Percentiles rank a stretch among this genome's conserved stretches.
Conservation (phyloP, 2,797 vertebrate species). For the Poeciliopsis paucimaculata region DNA sequence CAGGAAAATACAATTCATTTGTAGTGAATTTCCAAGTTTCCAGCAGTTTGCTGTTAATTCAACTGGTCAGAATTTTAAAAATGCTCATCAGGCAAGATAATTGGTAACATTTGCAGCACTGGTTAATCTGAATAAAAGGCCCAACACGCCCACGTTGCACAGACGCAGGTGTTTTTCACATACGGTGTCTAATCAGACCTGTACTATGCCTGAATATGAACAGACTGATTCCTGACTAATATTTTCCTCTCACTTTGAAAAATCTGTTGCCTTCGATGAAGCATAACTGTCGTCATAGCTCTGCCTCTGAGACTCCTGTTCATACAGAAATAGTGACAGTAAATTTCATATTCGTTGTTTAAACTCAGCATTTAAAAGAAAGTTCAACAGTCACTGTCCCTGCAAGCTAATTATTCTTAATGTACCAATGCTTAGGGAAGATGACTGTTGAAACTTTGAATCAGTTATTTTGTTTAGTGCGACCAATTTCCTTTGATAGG, state of each 20-base stretch:
- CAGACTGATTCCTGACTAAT: constrained; percentile 25
- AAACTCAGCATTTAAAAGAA: constrained; percentile 3
- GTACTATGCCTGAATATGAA: constrained; percentile 4
- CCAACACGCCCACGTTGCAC: background rate
- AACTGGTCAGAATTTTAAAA: background rate
- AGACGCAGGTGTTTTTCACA: constrained; percentile 17
- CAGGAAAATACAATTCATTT: background rate
- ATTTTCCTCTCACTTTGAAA: constrained; percentile 15
- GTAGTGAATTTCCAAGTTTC: background rate
- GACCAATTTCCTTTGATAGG: background rate
- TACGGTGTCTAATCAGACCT: constrained; percentile 16
- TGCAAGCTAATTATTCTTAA: background rate
- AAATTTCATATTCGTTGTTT: constrained; percentile 4
- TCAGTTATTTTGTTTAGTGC: background rate
- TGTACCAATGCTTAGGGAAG: background rate
- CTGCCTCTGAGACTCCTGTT: background rate
- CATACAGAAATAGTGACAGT: constrained; percentile 4
- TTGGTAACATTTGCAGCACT: constrained; percentile 10
- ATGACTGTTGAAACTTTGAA: constrained; percentile 8
- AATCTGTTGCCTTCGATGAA: constrained; percentile 15
- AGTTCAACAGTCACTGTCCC: background rate
- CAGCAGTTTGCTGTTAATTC: background rate
- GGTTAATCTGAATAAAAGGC: constrained; percentile 23
- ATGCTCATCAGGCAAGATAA: background rate
- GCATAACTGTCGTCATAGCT: constrained; percentile 1